These are phyloP conservation scores for Eonycteris spelaea DNA, from an alignment of 2,113 vertebrate genomes.

Conservation along the genomic window DNA sequence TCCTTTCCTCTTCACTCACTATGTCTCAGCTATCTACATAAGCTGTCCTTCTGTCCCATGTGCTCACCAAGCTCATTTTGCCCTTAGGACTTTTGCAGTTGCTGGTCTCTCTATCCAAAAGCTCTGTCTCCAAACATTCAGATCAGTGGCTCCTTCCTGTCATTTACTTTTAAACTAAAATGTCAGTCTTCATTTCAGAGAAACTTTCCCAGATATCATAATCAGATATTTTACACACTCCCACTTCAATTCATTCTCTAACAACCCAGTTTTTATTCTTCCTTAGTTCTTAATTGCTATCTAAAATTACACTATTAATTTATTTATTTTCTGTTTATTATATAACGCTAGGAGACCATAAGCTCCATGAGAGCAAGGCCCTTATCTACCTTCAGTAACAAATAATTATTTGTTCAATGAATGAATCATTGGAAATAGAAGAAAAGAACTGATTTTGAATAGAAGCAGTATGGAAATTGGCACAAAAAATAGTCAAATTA, in stretches of 20 bases:
- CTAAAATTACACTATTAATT: neutral
- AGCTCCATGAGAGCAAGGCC: neutral
- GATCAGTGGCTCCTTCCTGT: neutral
- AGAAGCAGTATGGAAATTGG: neutral
- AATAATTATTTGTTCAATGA: neutral
- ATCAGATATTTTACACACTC: neutral
- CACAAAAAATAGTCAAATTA: neutral
- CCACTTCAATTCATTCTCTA: neutral
- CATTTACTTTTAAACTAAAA: neutral
- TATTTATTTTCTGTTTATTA: neutral
- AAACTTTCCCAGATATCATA: neutral
- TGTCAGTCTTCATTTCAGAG: neutral
- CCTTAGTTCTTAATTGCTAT: neutral
- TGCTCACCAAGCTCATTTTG: neutral
- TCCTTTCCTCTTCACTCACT: neutral
- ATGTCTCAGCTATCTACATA: neutral
- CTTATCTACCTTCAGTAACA: neutral
- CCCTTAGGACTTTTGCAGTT: neutral
- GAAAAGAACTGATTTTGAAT: neutral
- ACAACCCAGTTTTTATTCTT: neutral
- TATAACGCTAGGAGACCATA: neutral
- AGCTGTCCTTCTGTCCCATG: neutral
- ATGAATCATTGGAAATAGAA: neutral
- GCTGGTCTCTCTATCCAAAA: neutral
- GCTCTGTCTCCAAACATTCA: neutral